These are phyloP conservation scores for Acanthoscelides obtectus DNA, from an alignment of 2,888 invertebrate species.

Conservation along the genomic window DNA sequence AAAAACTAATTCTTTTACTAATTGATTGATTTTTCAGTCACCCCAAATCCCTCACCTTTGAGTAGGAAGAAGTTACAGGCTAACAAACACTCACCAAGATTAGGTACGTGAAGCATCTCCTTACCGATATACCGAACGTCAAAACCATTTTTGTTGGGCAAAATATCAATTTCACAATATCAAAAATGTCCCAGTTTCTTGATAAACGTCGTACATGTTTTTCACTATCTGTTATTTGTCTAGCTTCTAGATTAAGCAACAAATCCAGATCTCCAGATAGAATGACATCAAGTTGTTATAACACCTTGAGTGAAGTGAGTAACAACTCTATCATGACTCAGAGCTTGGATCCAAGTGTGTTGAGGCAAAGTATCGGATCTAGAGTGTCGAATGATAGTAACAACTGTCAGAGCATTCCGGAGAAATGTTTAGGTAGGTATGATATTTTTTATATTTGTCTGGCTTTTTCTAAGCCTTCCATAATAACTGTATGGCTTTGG, in stretches of 20 bases:
- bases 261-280: constrained; percentile 65
- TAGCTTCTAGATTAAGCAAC: constrained; percentile 45
- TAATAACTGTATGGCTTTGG: no score
- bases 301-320: constrained; percentile 32
- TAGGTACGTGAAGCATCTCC: constrained; percentile 36
- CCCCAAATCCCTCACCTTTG: constrained; percentile 40
- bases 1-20: constrained; percentile 18
- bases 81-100: constrained; percentile 48
- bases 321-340: constrained; percentile 54
- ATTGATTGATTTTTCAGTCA: constrained; percentile 25
- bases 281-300: constrained; percentile 68
- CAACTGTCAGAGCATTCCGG: constrained; percentile 29
- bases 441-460: no score
- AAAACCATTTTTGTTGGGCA: no score
- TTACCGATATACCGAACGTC: no score
- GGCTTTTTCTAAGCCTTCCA: no score
- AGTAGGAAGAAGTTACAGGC: constrained; percentile 51
- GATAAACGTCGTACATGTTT: no score
- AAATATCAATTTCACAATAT: no score
- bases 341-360: constrained; percentile 57
- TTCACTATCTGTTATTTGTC: no score
- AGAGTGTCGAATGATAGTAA: constrained; percentile 23
- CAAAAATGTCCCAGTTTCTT: constrained; percentile 9
- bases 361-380: constrained; percentile 45
- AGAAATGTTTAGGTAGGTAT: constrained; percentile 37